Evolutionary conservation across 2,113 vertebrate genomes (phyloP).

Genomic region (Grallaria varia): DNA sequence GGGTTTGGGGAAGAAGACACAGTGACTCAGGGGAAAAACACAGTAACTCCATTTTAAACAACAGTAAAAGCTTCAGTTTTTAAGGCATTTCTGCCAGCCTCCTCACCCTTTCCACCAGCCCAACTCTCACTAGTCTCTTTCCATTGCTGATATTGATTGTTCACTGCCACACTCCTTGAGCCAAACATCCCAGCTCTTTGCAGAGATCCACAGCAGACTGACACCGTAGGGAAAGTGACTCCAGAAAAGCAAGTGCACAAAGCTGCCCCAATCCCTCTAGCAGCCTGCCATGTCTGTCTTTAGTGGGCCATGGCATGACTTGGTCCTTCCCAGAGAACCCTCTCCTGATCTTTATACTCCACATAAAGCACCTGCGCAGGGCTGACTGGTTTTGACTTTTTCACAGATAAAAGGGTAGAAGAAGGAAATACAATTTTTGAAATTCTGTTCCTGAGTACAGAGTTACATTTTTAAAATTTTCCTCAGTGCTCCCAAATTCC

Average conservation of each 20-base stretch:
- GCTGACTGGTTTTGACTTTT: neutral
- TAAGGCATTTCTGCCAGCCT: no score
- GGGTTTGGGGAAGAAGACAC: no score
- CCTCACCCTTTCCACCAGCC: no score
- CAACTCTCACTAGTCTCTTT: no score
- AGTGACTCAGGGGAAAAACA: no score
- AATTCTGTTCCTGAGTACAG: neutral
- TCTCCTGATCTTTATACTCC: neutral
- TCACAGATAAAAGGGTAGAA: neutral
- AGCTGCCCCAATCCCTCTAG: neutral
- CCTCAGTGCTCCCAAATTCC: neutral
- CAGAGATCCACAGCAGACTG: neutral
- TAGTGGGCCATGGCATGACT: no score
- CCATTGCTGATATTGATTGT: no score
- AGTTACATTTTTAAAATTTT: neutral
- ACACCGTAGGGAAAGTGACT: neutral
- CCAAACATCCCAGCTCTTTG: neutral
- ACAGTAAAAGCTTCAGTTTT: no score
- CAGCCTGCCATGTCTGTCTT: neutral
- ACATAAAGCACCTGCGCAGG: neutral
- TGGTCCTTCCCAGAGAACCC: neutral
- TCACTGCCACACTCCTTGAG: no score
- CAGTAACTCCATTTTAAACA: no score
- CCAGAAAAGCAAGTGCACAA: neutral
- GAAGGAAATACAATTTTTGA: neutral